Evolutionary conservation across 2,113 vertebrate genomes (phyloP), one percentile per base, ranked within the genome.

Genomic region (Microtus ochrogaster): DNA sequence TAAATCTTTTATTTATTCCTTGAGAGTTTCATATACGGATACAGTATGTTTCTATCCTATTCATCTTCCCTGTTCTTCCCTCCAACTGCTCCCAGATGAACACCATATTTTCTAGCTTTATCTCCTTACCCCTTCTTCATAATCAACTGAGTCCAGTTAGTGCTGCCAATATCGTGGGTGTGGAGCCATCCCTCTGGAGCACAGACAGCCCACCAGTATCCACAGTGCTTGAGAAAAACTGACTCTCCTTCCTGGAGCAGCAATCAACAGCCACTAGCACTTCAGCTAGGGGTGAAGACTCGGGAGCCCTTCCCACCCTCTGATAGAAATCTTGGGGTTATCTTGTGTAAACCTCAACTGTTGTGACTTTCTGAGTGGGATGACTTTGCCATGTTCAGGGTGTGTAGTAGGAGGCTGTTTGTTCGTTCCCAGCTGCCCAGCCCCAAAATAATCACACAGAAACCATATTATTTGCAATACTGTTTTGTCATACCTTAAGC

Each of bases 271-370:
- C 39, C 28, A 21, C 28, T 21, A 19, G 7, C 0, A 0, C 26
- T 44, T 44, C 39, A 19, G n/a, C 39, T 44, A 28, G 12, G 82
- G 61, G 28, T 21, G 2, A 28, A 66, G 14, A 44, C 16, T 44
- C 39, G 21, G 28, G 8, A 33, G 39, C 5, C 0, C 28, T 28
- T 63, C 17, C 2, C 5, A 7, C 1, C 28, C 41, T 8, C 3
- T 13, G 9, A 7, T 44, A 28, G 28, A 10, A 66, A 66, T 47
- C 16, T 44, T 85, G 16, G 39, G 41, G 39, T 33, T 85, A 47
- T 10, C 26, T 0, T 65, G 58, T 65, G 7, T 44, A 33, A 47
- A 47, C 41, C 11, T 6, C 7, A 44, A 17, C 26, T 33, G 61
- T 41, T 85, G 41, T 85, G 82, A 33, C 17, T 44, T 66, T 66